Evolutionary conservation across 2,888 invertebrate genomes (phyloP).

Genomic region (Platycnemis pennipes): DNA sequence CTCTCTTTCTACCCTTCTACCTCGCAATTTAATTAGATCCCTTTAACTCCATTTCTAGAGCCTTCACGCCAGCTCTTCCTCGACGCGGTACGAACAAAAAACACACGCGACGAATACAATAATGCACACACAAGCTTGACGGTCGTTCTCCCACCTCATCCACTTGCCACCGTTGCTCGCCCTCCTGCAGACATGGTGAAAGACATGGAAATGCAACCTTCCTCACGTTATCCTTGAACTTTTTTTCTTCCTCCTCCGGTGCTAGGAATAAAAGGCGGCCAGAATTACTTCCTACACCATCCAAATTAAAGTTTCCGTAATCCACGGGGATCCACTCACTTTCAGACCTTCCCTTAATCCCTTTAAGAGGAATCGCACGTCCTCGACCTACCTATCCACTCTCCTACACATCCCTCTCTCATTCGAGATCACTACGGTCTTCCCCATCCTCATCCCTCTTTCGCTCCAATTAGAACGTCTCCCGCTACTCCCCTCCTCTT

Average conservation of each 20-base stretch:
- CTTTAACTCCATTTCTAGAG: background rate
- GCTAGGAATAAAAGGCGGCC: background rate
- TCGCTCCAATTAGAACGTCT: background rate
- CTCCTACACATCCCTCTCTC: background rate
- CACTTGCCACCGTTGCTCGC: background rate
- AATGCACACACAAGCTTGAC: background rate
- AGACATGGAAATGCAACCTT: background rate
- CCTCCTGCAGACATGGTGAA: background rate
- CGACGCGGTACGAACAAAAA: background rate
- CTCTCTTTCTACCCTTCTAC: background rate
- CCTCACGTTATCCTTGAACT: background rate
- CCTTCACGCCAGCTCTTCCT: background rate
- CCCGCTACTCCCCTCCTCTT: background rate
- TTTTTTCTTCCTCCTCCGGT: background rate
- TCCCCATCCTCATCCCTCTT: background rate
- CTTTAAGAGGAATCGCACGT: conserved; percentile 31
- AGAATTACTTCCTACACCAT: conserved; percentile 13
- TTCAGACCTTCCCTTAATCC: conserved; percentile 44
- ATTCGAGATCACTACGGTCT: background rate
- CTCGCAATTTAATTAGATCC: background rate
- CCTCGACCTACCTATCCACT: conserved; percentile 49
- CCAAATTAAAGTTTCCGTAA: conserved; percentile 49
- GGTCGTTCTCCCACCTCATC: too few species aligned
- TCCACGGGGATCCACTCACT: conserved; percentile 50
- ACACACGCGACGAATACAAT: background rate